Base-by-base conservation (phyloP, 2,113 vertebrate species). In the Verasper variegatus region DNA sequence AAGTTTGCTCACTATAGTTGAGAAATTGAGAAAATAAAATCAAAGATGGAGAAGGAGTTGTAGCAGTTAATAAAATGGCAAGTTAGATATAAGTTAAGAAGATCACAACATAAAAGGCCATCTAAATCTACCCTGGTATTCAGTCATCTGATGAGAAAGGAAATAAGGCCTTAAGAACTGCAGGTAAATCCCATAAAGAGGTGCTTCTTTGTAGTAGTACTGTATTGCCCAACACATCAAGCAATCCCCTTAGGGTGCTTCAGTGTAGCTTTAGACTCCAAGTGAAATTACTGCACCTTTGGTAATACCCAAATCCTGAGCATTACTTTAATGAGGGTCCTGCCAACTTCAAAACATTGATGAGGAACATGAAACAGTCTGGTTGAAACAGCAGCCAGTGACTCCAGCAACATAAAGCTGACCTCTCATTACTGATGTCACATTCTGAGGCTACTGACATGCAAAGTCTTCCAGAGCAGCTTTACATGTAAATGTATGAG, bases 401-500 rank as follows among this genome's bases (percentile, higher is more conserved):
- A 42, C 12, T 13, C 40, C 40, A 51, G 47, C 47, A 18, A 3
- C 47, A 20, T 18, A 15, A 18, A 57, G 49, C 40, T 57, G 55
- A 56, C 47, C 51, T 21, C 51, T 45, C 5, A 49, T 64, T 59
- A 17, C 58, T 70, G 35, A 26, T 21, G 71, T 80, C 61, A 42
- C 49, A 63, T 74, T 12, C 13, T 57, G 40, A 7, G 1, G 10
- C 65, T n/a, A 24, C 69, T 60, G 71, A 71, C 54, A 69, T 68
- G 27, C 37, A 79, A 74, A 68, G 20, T 23, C 0, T 72, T 24
- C 23, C 2, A 13, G 21, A 13, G 26, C 59, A 21, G 69, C 59
- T 47, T 45, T 12, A 54, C 52, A 68, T 80, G 68, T 71, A 76
- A 89, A 80, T 78, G 58, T n/a, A 31, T 49, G 54, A 59, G 62